Evolutionary conservation across 2,113 vertebrate genomes (phyloP).

Genomic region (Ploceus nigricollis): DNA sequence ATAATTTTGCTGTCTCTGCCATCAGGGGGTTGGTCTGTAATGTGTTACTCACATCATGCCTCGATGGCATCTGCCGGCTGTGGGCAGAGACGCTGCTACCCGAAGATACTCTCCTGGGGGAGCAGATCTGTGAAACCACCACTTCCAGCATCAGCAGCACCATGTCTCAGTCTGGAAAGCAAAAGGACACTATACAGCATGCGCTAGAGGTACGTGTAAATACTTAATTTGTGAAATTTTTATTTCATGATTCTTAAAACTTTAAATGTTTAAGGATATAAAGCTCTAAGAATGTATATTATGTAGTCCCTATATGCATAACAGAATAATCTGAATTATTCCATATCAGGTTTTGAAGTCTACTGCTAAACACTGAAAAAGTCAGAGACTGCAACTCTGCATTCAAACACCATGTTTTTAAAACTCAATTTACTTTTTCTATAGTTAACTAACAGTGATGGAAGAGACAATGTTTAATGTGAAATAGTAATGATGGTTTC

Average conservation of each 20-base stretch:
- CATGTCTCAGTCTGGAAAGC: constrained; percentile 80
- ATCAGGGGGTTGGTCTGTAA: constrained; percentile 93
- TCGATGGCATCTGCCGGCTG: constrained; percentile 92
- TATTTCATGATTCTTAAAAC: not conserved
- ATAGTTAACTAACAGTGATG: not conserved
- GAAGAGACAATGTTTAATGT: not conserved
- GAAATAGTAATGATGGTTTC: not conserved
- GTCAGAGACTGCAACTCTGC: not conserved
- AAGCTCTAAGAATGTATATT: not conserved
- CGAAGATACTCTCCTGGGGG: constrained; percentile 91
- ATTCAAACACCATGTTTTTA: not conserved
- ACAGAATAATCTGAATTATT: not conserved
- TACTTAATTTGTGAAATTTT: not conserved
- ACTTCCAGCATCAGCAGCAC: constrained; percentile 81
- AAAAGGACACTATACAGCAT: constrained; percentile 95
- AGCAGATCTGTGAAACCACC: constrained; percentile 92
- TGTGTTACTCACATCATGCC: constrained; percentile 92
- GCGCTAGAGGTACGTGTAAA: constrained; percentile 86
- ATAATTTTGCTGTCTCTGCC: constrained; percentile 20
- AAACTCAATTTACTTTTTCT: not conserved
- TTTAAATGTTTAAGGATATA: not conserved
- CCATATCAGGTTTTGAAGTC: not conserved
- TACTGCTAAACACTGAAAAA: not conserved
- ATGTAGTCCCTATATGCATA: not conserved
- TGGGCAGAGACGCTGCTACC: constrained; percentile 95